A percentile compares a stretch with the other conserved stretches of the same genome.
Conservation (phyloP, 23 tunicate genomes). For the Oikopleura vanhoeffeni region DNA sequence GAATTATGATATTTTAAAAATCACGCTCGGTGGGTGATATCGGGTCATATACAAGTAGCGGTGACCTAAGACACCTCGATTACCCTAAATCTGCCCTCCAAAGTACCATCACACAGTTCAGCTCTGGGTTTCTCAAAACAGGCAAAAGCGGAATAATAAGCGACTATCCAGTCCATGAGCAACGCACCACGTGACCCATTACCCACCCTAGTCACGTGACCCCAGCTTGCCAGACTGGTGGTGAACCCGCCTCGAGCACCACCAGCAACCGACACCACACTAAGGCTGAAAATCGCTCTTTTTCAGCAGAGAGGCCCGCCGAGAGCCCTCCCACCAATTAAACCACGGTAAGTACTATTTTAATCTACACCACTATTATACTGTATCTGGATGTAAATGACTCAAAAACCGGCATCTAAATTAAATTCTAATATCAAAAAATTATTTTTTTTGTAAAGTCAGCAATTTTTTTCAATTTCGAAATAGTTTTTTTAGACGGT, state of each 20-base stretch:
- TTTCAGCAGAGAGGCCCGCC: no score
- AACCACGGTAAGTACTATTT: no score
- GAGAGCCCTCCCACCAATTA: no score
- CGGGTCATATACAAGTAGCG: background rate
- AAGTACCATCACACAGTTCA: background rate
- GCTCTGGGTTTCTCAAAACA: conserved; percentile 4
- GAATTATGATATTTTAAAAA: background rate
- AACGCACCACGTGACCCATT: no score
- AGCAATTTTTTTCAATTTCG: no score
- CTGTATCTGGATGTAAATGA: no score
- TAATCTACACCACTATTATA: no score
- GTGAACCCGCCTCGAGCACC: background rate
- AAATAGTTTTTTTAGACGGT: no score
- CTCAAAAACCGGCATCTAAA: no score
- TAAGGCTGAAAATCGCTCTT: no score
- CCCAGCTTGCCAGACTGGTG: conserved; percentile 4
- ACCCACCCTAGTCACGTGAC: background rate
- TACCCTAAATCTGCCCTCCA: background rate
- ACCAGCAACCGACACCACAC: background rate
- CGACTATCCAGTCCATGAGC: background rate
- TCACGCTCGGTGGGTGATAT: background rate
- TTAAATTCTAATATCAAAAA: no score
- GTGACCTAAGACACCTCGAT: conserved; percentile 1
- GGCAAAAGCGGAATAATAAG: background rate
- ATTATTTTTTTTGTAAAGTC: no score